Base-by-base conservation (phyloP, 2,113 vertebrate genomes). In the Laterallus jamaicensis region DNA sequence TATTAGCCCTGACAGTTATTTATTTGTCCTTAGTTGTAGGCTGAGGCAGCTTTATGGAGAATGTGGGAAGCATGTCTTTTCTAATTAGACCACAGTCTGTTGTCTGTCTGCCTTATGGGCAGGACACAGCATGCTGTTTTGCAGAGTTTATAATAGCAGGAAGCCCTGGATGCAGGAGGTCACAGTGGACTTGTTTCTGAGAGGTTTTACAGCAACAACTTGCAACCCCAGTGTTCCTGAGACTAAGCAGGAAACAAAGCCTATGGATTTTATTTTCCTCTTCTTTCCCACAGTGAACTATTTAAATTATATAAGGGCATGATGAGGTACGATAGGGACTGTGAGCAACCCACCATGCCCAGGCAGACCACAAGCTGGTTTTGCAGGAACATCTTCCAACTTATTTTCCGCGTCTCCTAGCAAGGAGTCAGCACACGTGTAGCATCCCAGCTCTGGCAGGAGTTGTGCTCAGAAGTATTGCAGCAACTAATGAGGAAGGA, bases 41-140 rank as follows among this genome's bases (percentile, higher is more conserved):
- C 93, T 93, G 92, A 94, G 80, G 80, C 83, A 64, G 93, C 69
- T 84, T 69, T 78, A 49, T 84, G 77, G 93, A 93, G 94, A 84
- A 87, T 15, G 82, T 96, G 88, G 95, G 90, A 96, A 97, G 88
- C 85, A 52, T 79, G 97, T 97, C 92, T 92, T 95, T 82, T 87
- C 93, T 97, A 96, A 97, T 97, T 94, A 97, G 86, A 79, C 90
- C 86, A 62, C 92, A 95, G 90, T 84, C 93, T 96, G 95, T 95
- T 93, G 91, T 97, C 86, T 96, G 91, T 93, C 94, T 97, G 95
- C 95, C 96, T 96, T 76, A 91, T 94, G 96, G 95, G 93, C 92
- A 96, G 95, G 88, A 94, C 91, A 59, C 88, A 73, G 77, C 90
- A 29, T 47, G 86, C 92, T 95, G 56, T 54, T 96, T 56, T 79